A percentile compares a stretch with the other conserved stretches of the same genome.
Evolutionary conservation across 2,797 vertebrate species (phyloP).

Genomic region (Knipowitschia caucasica): DNA sequence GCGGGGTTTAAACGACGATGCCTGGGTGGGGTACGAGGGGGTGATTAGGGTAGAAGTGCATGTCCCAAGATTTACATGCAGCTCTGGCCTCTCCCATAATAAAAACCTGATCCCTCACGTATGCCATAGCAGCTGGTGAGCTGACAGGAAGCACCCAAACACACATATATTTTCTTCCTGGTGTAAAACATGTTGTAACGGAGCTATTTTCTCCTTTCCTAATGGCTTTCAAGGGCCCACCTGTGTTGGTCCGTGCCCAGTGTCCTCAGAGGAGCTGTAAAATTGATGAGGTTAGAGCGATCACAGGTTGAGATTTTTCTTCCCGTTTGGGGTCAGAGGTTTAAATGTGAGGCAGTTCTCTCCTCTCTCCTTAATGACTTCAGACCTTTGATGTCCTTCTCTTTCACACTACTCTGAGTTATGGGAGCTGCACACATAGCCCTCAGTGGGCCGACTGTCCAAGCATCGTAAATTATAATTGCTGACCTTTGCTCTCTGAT

Average conservation of each 20-base stretch:
- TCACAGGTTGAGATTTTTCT: conserved; percentile 22
- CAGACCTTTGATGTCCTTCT: conserved; percentile 18
- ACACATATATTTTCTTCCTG: conserved; percentile 8
- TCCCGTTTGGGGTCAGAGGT: conserved; percentile 30
- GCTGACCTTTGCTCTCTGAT: background rate
- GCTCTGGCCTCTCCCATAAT: conserved; percentile 60
- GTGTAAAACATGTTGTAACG: conserved; percentile 3
- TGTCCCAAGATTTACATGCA: conserved; percentile 63
- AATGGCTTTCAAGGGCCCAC: background rate
- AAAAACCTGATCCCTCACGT: conserved; percentile 64
- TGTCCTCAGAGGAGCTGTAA: conserved; percentile 24
- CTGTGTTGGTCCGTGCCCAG: conserved; percentile 1
- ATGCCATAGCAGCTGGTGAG: conserved; percentile 47
- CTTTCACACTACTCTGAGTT: conserved; percentile 7
- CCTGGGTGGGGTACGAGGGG: conserved; percentile 40
- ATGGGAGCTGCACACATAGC: background rate
- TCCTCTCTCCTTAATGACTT: conserved; percentile 16
- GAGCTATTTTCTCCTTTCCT: background rate
- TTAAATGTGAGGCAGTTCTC: conserved; percentile 23
- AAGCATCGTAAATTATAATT: conserved; percentile 6
- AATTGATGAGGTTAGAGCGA: conserved; percentile 23
- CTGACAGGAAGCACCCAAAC: conserved; percentile 18
- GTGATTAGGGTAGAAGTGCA: conserved; percentile 43
- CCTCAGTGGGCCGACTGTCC: background rate
- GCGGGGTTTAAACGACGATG: conserved; percentile 46